phyloP scores from a whole-genome alignment of 2,797 vertebrate species.

The Etheostoma nigrum region DNA sequence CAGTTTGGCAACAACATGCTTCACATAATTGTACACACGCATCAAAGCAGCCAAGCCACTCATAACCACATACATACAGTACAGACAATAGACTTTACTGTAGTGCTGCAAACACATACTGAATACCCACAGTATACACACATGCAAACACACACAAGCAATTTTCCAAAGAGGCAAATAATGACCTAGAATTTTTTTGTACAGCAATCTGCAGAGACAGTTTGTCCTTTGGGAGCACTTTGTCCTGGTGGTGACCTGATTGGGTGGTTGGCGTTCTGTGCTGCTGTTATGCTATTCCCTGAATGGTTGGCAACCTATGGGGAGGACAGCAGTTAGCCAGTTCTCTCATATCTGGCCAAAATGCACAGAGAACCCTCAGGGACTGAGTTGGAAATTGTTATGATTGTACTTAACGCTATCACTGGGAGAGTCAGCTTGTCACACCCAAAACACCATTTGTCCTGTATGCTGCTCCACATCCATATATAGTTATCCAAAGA shows the following conservation, averaged over 20 bases:
- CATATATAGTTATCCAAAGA: conserved; percentile 20
- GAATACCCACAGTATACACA: conserved; percentile 1
- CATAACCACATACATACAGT: conserved; percentile 46
- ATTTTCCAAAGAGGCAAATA: conserved; percentile 64
- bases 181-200: conserved; percentile 71
- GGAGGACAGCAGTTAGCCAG: conserved; percentile 69
- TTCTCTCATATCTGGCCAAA: conserved; percentile 70
- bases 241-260: conserved; percentile 80
- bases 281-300: conserved; percentile 73
- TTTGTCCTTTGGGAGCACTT: conserved; percentile 74
- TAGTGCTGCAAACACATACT: conserved; percentile 24
- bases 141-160: conserved; percentile 39
- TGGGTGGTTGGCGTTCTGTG: conserved; percentile 67
- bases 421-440: conserved; percentile 45
- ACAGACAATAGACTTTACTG: conserved; percentile 38
- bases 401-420: conserved; percentile 72
- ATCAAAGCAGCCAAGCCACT: conserved; percentile 57
- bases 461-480: conserved; percentile 33
- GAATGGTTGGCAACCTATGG: conserved; percentile 67
- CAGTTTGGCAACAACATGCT: conserved; percentile 64
- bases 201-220: conserved; percentile 55
- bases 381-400: conserved; percentile 55
- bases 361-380: conserved; percentile 58
- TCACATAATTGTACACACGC: conserved; percentile 64
- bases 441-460: conserved; percentile 43